Percentiles rank a stretch among this genome's conserved stretches.
phyloP scores from a whole-genome alignment of 2,797 vertebrate genomes.

The Novumbra hubbsi region DNA sequence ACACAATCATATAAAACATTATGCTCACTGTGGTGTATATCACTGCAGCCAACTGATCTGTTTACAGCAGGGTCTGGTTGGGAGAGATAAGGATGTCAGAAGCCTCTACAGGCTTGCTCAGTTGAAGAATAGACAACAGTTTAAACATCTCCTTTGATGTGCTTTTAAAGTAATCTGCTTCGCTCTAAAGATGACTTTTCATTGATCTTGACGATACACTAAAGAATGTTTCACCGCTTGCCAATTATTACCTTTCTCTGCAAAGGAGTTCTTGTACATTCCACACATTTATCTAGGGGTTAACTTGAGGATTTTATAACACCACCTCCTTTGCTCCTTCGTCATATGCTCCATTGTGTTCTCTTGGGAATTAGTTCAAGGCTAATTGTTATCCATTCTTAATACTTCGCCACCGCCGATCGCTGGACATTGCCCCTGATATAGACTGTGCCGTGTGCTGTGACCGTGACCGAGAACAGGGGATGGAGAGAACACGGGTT shows the following conservation, averaged over 20 bases:
- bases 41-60: neutral
- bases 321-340: neutral
- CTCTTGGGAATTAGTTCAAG: neutral
- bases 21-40: neutral
- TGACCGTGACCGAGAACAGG: neutral
- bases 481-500: neutral
- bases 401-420: neutral
- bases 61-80: slow-evolving; percentile 13
- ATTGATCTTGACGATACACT: slow-evolving; percentile 11
- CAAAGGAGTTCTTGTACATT: neutral
- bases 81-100: slow-evolving; percentile 14
- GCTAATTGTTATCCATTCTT: neutral
- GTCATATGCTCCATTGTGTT: neutral
- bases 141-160: slow-evolving; percentile 15
- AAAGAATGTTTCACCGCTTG: neutral
- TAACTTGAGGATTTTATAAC: neutral
- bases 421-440: neutral
- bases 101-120: slow-evolving; percentile 3
- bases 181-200: neutral
- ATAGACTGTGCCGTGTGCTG: neutral
- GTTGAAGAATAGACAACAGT: slow-evolving; percentile 9
- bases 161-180: slow-evolving; percentile 11
- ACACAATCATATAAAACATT: neutral
- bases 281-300: neutral
- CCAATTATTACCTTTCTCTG: neutral